Base-by-base conservation (phyloP, 2,888 invertebrate genomes). In the Molanna angustata region DNA sequence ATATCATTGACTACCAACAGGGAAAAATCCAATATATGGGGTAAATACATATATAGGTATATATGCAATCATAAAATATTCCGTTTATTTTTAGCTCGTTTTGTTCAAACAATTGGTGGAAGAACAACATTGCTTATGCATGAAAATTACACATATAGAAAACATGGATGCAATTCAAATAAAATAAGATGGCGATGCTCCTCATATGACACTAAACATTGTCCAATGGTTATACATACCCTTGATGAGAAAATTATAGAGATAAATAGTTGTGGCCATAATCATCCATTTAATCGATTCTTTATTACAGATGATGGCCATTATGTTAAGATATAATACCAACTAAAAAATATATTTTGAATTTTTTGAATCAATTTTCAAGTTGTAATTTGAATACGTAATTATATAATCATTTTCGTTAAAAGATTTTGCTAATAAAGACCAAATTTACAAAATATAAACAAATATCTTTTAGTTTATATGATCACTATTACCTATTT, bases 141-240 rank as follows among this genome's bases (percentile, higher is more conserved):
- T 32, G 33, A 49, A 7, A 32, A 49, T 19, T 54, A 37, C 40
- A 44, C 45, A 9, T 54, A 22, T 37, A 44, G 45, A 14, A 54
- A 49, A 27, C 27, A 43, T n/a, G 41, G 42, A 31, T 9, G 13
- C 3, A 20, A 35, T 21, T 42, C 19, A 14, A 21, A 2, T 2
- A 48, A 43, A 2, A 41, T 32, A 1, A 21, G 42, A 2, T 49
- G 41, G 40, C 19, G 22, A 11, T 49, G 49, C 27, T 42, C 49
- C 2, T 42, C 31, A n/a, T 42, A 42, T 20, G 13, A 31, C 16
- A 19, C 32, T 4, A 21, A 42, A 31, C 40, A 40, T 33, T 19
- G 19, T 3, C 21, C 49, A 13, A 18, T 22, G 11, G 22, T 49
- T 2, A 17, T 41, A 11, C 6, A 40, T 1, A 27, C 11, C 4